Evolutionary conservation across 2,888 invertebrate genomes (phyloP).

Genomic region (Gerris lacustris): DNA sequence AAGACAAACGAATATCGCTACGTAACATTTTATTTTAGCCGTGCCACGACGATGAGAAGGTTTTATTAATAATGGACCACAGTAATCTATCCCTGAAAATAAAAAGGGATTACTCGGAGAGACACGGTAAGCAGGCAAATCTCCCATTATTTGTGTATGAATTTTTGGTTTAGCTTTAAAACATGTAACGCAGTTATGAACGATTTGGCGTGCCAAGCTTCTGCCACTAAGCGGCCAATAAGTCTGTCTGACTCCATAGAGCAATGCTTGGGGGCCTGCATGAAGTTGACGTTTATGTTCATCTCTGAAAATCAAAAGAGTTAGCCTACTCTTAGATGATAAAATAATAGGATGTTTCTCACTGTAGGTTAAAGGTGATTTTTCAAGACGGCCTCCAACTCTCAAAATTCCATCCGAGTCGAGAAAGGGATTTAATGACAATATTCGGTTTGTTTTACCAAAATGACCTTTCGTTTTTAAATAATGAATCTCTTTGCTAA

Average conservation of each 20-base stretch:
- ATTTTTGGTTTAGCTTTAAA: background rate
- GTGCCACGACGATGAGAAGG: background rate
- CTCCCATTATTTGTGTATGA: constrained; percentile 10
- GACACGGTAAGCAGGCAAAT: constrained; percentile 10
- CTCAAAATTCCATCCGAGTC: no score
- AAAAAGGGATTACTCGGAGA: background rate
- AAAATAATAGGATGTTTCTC: no score
- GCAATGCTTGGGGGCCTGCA: constrained; percentile 26
- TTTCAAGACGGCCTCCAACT: no score
- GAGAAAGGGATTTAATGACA: no score
- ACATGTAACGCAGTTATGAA: constrained; percentile 21
- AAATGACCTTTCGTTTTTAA: no score
- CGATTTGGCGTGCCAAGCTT: constrained; percentile 21
- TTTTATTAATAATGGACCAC: constrained; percentile 11
- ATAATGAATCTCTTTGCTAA: no score
- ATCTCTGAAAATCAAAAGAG: no score
- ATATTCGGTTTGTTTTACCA: no score
- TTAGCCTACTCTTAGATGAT: no score
- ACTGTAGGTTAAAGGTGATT: no score
- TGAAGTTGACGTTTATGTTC: constrained; percentile 22
- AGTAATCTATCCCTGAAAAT: constrained; percentile 9
- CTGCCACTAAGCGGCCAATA: constrained; percentile 29
- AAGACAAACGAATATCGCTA: constrained; percentile 12
- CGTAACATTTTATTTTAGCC: background rate
- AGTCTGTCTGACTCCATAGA: constrained; percentile 21